Base-by-base conservation (phyloP, 2,888 invertebrate genomes). In the Drosophila pseudotalamancana region DNA sequence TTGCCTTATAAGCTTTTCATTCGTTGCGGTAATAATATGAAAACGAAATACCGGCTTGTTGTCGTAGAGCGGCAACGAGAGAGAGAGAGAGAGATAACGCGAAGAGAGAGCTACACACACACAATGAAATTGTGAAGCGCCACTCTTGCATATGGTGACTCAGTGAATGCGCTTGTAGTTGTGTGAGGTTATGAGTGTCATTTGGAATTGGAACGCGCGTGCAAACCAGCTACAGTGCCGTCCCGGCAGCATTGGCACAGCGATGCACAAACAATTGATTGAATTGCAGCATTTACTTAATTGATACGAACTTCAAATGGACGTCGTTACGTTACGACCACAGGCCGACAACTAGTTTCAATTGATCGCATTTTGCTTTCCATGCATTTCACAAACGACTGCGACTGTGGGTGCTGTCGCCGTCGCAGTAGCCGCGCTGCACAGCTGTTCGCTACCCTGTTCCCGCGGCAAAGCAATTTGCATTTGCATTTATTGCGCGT, bases 301-400 rank as follows among this genome's bases (percentile, higher is more conserved):
- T 90, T 89, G 85, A 89, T 90, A 89, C 87, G 89, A 89, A 89
- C 90, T 88, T 89, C 88, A 87, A 81, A 84, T 75, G 78, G 62
- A 74, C 75, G 64, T 59, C 71, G 62, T 61, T 61, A 49, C 71
- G 63, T 59, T 66, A 64, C 55, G 56, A 29, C 65, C 42, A 39
- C 40, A 34, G 46, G 23, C 49, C 54, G 27, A 51, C 78, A 77
- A 78, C 77, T 68, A 77, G 74, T 62, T 64, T 77, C 87, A 81
- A 81, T 81, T 87, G 77, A 84, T 65, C 51, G 69, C 61, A 66
- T 68, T 73, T 57, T 72, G 66, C 76, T 66, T 66, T 64, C 68
- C 67, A 54, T 50, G 61, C 71, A 77, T 70, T 74, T 68, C 84
- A 67, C 77, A 18, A 56, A 21, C 54, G 16, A 37, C 40, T 12